Base-by-base conservation (phyloP, 2,888 invertebrate genomes). In the Plagodis pulveraria region DNA sequence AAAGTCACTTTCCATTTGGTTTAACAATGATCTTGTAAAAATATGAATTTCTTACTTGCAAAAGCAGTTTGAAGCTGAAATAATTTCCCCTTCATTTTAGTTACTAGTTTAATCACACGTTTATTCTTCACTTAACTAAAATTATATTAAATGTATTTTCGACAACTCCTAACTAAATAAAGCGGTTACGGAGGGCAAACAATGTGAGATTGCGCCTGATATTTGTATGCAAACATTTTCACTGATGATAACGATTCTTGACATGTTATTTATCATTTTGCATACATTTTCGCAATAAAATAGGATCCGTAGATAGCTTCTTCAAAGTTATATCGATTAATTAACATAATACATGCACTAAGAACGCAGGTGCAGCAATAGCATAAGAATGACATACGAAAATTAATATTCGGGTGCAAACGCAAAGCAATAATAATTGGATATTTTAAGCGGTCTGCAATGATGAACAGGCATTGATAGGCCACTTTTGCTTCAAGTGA, bases 61-160 rank as follows among this genome's bases (percentile, higher is more conserved):
- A 71, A 45, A 6, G 72, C 66, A n/a, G 71, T 68, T 41, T 71
- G 70, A 0, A 63, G n/a, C 44, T 74, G 74, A 58, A 68, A 66
- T 22, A 72, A 46, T 48, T 60, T 72, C 32, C 71, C 70, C 12
- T 66, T 66, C 70, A 70, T 74, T 50, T 66, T 65, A 48, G 0
- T 42, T 32, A 10, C 43, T 10, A 11, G 43, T 34, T 51, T 34
- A 2, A 10, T 10, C 10, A 10, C 8, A 10, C 40, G 40, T 8
- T 10, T 47, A 10, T 35, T 10, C 9, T 32, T 50, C 35, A 51
- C 47, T 40, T 40, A 43, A 51, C 36, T 43, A 40, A 32, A 50
- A 36, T 38, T 7, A 43, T 4, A 64, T 58, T 62, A 48, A 62
- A 33, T 12, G 10, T 22, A 22, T 51, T 65, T 62, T 62, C 48